Evolutionary conservation across 2,113 vertebrate species (phyloP).

Genomic region (Coptodon rendalli): DNA sequence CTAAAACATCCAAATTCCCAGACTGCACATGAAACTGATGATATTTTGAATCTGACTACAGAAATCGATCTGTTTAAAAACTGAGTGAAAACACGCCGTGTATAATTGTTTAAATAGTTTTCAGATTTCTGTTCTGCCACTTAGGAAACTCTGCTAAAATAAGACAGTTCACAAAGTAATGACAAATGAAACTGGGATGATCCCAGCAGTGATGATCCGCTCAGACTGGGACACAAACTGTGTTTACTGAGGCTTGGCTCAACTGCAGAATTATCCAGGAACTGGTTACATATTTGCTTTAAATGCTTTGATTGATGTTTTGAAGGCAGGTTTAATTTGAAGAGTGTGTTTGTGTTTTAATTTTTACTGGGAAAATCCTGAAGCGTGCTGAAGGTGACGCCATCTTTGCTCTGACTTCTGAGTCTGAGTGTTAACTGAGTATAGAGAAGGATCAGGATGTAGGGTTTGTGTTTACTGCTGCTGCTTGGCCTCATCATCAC

Average conservation of each 20-base stretch:
- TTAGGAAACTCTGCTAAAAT: not conserved
- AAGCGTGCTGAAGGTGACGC: not conserved
- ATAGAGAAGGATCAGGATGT: not conserved
- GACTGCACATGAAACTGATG: too few relatives aligned
- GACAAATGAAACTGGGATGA: not conserved
- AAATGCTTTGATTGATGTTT: not conserved
- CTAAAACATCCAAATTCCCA: not conserved
- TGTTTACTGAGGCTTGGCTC: not conserved
- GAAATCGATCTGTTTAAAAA: not conserved
- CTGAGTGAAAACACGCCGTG: not conserved
- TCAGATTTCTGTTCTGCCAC: not conserved
- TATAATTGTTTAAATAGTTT: not conserved
- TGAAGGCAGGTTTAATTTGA: rapidly evolving
- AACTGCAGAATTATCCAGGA: rapidly evolving
- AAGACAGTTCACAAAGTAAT: not conserved
- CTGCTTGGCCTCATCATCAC: not conserved
- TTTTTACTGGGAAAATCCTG: not conserved
- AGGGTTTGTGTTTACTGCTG: not conserved
- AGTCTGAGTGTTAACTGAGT: not conserved
- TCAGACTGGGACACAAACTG: rapidly evolving
- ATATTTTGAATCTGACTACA: not conserved
- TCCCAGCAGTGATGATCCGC: rapidly evolving
- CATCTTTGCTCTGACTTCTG: not conserved
- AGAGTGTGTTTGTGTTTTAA: rapidly evolving
- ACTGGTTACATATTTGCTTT: not conserved